Percentiles rank a stretch among this genome's conserved stretches.
Conservation (phyloP, 2,888 invertebrate species). For the Reticulitermes lucifugus region DNA sequence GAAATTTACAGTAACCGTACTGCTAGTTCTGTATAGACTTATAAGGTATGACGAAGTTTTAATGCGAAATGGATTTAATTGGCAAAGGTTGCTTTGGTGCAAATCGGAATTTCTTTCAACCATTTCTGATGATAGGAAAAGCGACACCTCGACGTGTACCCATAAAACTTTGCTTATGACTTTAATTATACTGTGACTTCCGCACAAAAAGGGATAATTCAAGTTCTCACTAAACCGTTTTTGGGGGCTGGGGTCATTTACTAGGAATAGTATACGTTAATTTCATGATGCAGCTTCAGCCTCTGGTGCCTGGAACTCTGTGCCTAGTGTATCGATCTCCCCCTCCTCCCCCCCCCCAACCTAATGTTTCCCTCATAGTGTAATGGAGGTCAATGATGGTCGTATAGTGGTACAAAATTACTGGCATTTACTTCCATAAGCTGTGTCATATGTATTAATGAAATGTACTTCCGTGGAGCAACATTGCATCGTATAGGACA, state of each 20-base stretch:
- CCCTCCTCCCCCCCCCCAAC: neutral
- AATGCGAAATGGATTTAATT: neutral
- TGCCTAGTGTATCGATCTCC: neutral
- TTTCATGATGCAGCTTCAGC: slow-evolving; percentile 1
- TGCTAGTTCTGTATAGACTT: too few species aligned
- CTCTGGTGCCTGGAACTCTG: neutral
- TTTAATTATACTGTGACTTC: neutral
- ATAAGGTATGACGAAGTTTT: too few species aligned
- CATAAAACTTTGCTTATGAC: neutral
- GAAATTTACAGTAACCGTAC: too few species aligned
- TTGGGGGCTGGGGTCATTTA: slow-evolving; percentile 4
- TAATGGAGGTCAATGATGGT: slow-evolving; percentile 11
- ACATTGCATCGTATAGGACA: neutral
- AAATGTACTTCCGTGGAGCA: neutral
- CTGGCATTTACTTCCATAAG: slow-evolving; percentile 2
- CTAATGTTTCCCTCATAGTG: neutral
- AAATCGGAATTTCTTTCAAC: neutral
- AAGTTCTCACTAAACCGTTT: slow-evolving; percentile 4
- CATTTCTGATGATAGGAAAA: neutral
- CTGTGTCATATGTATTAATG: slow-evolving; percentile 11
- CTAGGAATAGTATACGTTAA: neutral
- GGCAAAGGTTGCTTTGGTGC: neutral
- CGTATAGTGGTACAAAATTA: neutral
- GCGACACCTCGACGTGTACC: neutral
- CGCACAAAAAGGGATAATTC: slow-evolving; percentile 1